Percentiles rank a stretch among this genome's conserved stretches.
Evolutionary conservation across 2,888 invertebrate genomes (phyloP).

Genomic region (Plagodis dolabraria): DNA sequence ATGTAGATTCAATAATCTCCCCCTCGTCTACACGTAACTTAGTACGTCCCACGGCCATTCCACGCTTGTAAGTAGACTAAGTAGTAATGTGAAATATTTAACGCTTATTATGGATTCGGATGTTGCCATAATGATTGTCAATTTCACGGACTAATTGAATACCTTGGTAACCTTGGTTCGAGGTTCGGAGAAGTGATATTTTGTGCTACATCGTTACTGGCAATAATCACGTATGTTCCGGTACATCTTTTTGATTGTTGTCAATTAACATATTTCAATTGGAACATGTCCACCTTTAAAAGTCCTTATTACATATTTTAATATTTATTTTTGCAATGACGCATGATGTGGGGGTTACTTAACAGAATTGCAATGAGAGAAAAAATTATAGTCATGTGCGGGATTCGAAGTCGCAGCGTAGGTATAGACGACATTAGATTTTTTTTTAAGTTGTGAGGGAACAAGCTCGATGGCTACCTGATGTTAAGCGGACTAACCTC

Average conservation of each 20-base stretch:
- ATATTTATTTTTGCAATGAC: too few species aligned
- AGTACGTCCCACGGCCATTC: not conserved
- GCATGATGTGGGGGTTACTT: too few species aligned
- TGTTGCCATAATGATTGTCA: not conserved
- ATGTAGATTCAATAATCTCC: not conserved
- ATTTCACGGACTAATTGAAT: slow-evolving; percentile 7
- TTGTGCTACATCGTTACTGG: not conserved
- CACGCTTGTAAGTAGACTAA: not conserved
- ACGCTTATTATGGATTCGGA: slow-evolving; percentile 1
- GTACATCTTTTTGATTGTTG: not conserved
- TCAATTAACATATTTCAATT: too few species aligned
- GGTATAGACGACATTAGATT: too few species aligned
- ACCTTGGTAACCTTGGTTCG: slow-evolving; percentile 1
- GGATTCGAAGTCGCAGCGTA: too few species aligned
- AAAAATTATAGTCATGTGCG: too few species aligned
- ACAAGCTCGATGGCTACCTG: too few species aligned
- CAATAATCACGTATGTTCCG: not conserved
- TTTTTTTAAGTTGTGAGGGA: too few species aligned
- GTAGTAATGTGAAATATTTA: not conserved
- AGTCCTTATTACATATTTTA: too few species aligned
- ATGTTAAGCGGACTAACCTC: too few species aligned
- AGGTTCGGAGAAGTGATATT: not conserved
- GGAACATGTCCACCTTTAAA: too few species aligned
- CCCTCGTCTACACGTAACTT: not conserved
- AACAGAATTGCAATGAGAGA: too few species aligned